Percentiles rank a stretch among this genome's conserved stretches.
Evolutionary conservation across 2,888 invertebrate species (phyloP).

Genomic region (Ditylenchus weischeri): DNA sequence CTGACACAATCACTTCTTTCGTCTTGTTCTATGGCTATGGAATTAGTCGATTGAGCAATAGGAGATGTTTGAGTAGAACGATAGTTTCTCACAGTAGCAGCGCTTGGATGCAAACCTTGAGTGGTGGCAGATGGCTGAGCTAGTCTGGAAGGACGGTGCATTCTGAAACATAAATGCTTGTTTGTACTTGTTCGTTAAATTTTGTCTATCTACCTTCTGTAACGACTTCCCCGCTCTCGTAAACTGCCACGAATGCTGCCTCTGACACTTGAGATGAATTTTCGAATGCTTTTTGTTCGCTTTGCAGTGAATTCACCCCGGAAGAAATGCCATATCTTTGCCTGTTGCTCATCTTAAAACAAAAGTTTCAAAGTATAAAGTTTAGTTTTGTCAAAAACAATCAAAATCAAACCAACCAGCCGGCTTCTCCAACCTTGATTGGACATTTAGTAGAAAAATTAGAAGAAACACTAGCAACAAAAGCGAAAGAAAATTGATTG

Average conservation of each 20-base stretch:
- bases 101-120: not conserved
- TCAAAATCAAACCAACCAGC: constrained; percentile 27
- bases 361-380: not conserved
- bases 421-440: constrained; percentile 43
- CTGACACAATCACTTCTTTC: no score
- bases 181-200: no score
- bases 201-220: not conserved
- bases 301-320: constrained; percentile 29
- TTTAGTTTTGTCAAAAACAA: not conserved
- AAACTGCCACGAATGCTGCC: constrained; percentile 20
- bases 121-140: not conserved
- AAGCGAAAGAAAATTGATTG: constrained; percentile 44
- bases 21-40: not conserved
- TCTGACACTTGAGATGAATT: constrained; percentile 26
- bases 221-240: not conserved
- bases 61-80: not conserved
- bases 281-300: constrained; percentile 27
- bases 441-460: constrained; percentile 44
- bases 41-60: not conserved
- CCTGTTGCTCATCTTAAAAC: constrained; percentile 18
- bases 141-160: not conserved
- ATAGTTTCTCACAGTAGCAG: not conserved
- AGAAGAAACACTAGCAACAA: constrained; percentile 44
- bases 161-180: no score
- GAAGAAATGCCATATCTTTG: constrained; percentile 27